Base-by-base conservation (phyloP, 1,140 invertebrate genomes). In the Zaprionus vittiger region DNA sequence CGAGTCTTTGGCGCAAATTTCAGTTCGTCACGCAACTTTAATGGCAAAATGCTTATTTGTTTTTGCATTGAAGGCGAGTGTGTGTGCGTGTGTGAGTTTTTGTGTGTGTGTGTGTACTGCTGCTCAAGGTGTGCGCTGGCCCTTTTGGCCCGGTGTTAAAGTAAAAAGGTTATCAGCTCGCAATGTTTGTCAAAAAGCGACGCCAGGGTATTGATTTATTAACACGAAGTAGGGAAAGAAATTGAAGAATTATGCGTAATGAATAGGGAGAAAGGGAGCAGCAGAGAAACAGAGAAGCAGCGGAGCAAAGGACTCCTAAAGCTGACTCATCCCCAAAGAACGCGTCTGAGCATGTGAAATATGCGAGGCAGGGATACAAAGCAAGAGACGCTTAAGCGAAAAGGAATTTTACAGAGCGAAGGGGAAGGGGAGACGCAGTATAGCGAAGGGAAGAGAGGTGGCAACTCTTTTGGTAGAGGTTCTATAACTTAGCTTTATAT, bases 1-100 rank as follows among this genome's bases (percentile, higher is more conserved):
- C 66, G 86, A 91, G 86, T 91, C 75, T 90, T 91, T 82, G 86
- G 78, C 79, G 82, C 86, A 90, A 90, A 91, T 90, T 90, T 90
- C 79, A 82, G 79, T 85, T 91, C 85, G 85, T 90, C 85, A 90
- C 85, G 85, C 85, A 90, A 90, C 85, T 89, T 90, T 85, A 90
- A 90, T 90, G 85, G 85, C 79, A 81, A 81, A 84, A 79, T 90
- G 77, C 85, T 76, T 90, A 85, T 84, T 84, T 81, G 81, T 81
- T 81, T 87, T 76, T 83, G 70, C 69, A 68, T 69, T 68, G 68
- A 61, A 31, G 47, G 52, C 47, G 56, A 38, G 49, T 14, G 4
- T 52, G n/a, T n/a, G 56, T 61, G 31, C 38, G n/a, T 55, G 44
- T 37, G 28, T 24, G 24, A 15, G 28, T 63, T 3, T 54, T 12